Base-by-base conservation (phyloP, 2,113 vertebrate genomes). In the Amphiprion percula region DNA sequence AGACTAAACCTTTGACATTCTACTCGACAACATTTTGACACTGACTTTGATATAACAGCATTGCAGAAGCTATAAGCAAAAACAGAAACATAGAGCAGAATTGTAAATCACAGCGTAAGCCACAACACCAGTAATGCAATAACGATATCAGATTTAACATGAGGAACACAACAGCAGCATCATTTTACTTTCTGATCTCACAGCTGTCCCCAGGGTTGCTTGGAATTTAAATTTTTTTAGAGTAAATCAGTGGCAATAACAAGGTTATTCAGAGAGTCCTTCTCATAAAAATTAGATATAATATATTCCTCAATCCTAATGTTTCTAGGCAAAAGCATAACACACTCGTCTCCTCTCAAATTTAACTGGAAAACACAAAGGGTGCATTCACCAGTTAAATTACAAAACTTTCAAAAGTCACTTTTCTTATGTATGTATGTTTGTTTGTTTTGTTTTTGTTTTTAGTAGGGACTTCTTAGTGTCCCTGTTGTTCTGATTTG, bases 311-410 rank as follows among this genome's bases (percentile, higher is more conserved):
- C 41, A 52, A 6, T 23, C 58, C 10, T 62, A 33, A 17, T 65
- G 5, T 75, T 76, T 56, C 46, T 64, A 59, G 41, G 24, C 17
- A 33, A 60, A 21, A 26, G 79, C 6, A 3, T 54, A 60, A 39
- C 9, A 56, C 37, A 37, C n/a, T 1, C 7, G 28, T 58, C 59
- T 64, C 58, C 41, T 21, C 30, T 75, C 4, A 70, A 14, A 55
- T 67, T 30, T 50, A 5, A 52, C 44, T 21, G 4, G 44, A 28
- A 62, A 55, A 68, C 5, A 26, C 28, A 50, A 68, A 59, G 5
- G 11, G 3, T 60, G 24, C 21, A 28, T 64, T 24, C 0, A 7
- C 9, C 21, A 68, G 30, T 64, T 55, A 77, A 72, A 68, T 68
- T 11, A 49, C 49, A 30, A 30, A 62, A 46, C 67, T 46, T 72